Evolutionary conservation across 2,113 vertebrate genomes (phyloP).

Genomic region (Xiphorhynchus elegans): DNA sequence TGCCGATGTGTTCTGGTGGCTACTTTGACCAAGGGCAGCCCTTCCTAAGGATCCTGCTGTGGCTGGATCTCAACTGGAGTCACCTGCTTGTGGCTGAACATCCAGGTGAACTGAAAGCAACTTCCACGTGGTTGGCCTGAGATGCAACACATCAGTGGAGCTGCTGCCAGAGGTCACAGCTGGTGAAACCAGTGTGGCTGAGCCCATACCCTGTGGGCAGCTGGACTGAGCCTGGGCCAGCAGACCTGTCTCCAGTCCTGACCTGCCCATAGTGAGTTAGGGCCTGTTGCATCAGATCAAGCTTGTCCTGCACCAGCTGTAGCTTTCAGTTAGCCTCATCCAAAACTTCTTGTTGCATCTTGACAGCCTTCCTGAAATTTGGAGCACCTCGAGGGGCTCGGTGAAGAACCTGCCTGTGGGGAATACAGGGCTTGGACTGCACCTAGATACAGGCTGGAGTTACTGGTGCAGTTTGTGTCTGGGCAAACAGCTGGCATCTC

Average conservation of each 20-base stretch:
- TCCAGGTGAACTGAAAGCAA: fast-evolving
- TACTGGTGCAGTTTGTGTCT: not conserved
- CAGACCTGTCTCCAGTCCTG: not conserved
- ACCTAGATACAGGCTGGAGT: not conserved
- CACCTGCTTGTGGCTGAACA: not conserved
- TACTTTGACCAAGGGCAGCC: not conserved
- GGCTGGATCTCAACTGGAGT: not conserved
- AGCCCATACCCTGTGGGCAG: not conserved
- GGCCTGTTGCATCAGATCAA: not conserved
- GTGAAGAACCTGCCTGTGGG: not conserved
- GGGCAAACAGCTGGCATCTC: not conserved
- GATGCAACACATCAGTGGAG: not conserved
- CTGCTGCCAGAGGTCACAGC: not conserved
- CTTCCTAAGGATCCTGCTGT: not conserved
- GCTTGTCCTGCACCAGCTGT: not conserved
- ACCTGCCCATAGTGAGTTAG: fast-evolving
- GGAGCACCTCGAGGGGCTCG: not conserved
- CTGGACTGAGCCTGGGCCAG: not conserved
- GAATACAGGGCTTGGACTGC: not conserved
- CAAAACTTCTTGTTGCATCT: not conserved
- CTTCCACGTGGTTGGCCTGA: fast-evolving
- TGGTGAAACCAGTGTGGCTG: not conserved
- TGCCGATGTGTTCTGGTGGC: fast-evolving
- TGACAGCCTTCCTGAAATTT: not conserved
- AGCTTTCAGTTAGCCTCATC: not conserved